Conservation (phyloP, 2,888 invertebrate genomes). For the Melinaea menophilus region DNA sequence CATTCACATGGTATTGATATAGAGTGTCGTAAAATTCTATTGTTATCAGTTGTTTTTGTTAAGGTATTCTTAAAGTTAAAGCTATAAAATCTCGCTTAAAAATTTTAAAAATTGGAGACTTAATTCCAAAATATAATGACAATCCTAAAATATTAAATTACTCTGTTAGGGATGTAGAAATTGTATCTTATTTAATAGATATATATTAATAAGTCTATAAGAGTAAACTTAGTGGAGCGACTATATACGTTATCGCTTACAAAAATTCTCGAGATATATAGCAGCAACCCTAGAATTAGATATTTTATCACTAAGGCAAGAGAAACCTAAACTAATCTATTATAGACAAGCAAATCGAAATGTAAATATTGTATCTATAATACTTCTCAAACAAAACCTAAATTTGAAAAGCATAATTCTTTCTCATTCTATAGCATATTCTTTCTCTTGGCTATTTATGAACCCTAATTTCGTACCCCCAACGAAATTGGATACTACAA, state of each 20-base stretch:
- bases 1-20: too few relatives aligned
- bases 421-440: too few relatives aligned
- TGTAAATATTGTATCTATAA: too few relatives aligned
- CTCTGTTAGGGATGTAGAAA: conserved; percentile 1
- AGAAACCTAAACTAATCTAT: neutral
- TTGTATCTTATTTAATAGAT: neutral
- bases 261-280: conserved; percentile 10
- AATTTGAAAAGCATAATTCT: too few relatives aligned
- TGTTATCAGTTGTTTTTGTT: neutral
- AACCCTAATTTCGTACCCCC: too few relatives aligned
- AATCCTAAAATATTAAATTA: conserved; percentile 8
- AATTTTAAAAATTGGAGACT: neutral
- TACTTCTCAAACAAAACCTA: too few relatives aligned
- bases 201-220: conserved; percentile 13
- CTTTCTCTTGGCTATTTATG: too few relatives aligned
- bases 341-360: too few relatives aligned
- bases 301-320: neutral
- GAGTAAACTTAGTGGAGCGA: conserved; percentile 20
- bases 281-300: conserved; percentile 2
- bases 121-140: neutral
- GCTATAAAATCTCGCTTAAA: conserved; percentile 9
- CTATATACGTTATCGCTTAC: conserved; percentile 19
- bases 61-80: neutral
- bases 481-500: too few relatives aligned
- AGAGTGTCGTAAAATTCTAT: too few relatives aligned